A percentile compares a stretch with the other conserved stretches of the same genome.
Evolutionary conservation across 2,888 invertebrate genomes (phyloP).

Genomic region (Tetropium fuscum): DNA sequence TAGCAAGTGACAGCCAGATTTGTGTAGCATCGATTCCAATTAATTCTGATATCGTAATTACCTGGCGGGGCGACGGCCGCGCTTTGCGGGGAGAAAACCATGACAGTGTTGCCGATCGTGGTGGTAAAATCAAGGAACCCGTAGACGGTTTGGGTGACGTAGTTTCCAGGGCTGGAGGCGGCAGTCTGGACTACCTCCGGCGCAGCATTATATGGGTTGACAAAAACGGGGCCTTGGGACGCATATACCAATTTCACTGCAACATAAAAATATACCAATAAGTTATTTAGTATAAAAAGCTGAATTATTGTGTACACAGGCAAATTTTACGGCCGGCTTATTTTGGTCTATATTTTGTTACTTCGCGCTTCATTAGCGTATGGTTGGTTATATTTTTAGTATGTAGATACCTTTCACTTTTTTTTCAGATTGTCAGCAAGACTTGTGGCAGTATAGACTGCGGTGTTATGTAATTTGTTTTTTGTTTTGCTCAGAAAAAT

Average conservation of each 20-base stretch:
- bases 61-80: conserved; percentile 76
- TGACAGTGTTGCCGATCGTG: conserved; percentile 93
- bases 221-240: conserved; percentile 60
- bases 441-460: too few species aligned
- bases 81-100: conserved; percentile 94
- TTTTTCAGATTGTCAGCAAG: too few species aligned
- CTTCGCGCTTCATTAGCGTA: too few species aligned
- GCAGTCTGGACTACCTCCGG: conserved; percentile 41
- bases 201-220: conserved; percentile 52
- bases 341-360: too few species aligned
- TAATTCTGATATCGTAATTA: conserved; percentile 51
- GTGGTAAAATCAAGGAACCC: conserved; percentile 95
- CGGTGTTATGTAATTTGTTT: too few species aligned
- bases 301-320: too few species aligned
- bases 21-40: background rate
- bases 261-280: conserved; percentile 38
- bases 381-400: too few species aligned
- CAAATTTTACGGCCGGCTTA: too few species aligned
- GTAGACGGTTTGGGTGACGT: conserved; percentile 91
- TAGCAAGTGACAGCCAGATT: background rate
- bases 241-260: conserved; percentile 49
- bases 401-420: too few species aligned
- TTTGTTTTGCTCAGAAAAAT: too few species aligned
- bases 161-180: conserved; percentile 58
- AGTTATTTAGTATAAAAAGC: background rate